A percentile compares a stretch with the other conserved stretches of the same genome.
Conservation (phyloP, 2,888 invertebrate genomes). For the Dioctria rufipes region DNA sequence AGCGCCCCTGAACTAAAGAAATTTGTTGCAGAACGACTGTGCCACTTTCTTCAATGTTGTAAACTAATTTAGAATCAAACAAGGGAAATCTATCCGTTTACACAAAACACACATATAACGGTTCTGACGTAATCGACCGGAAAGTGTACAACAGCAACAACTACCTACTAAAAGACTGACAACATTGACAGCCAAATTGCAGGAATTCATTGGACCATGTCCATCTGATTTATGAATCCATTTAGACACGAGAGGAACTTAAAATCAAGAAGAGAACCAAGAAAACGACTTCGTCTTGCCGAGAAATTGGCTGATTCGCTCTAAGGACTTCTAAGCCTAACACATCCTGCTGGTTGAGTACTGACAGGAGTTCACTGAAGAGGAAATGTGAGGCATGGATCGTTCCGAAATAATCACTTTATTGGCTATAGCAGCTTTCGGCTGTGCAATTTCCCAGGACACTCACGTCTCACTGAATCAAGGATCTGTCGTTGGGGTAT, state of each 20-base stretch:
- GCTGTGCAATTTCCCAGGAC: constrained; percentile 68
- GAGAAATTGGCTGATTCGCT: neutral
- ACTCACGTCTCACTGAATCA: constrained; percentile 74
- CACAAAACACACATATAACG: neutral
- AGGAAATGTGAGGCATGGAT: constrained; percentile 43
- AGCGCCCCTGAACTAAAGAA: neutral
- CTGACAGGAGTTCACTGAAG: neutral
- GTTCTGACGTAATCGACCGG: constrained; percentile 21
- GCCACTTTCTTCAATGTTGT: neutral
- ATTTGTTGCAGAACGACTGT: constrained; percentile 33
- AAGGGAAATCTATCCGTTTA: neutral
- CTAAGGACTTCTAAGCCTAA: neutral
- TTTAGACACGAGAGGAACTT: constrained; percentile 11
- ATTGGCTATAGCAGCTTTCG: constrained; percentile 1
- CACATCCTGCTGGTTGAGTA: neutral
- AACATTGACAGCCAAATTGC: constrained; percentile 29
- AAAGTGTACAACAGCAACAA: neutral
- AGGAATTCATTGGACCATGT: constrained; percentile 27
- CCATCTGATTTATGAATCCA: constrained; percentile 38
- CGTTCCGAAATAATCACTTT: constrained; percentile 19
- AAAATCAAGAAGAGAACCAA: neutral
- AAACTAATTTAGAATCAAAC: neutral
- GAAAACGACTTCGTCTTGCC: constrained; percentile 2
- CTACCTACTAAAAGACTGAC: constrained; percentile 3
- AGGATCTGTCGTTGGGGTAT: constrained; percentile 75